Evolutionary conservation across 2,797 vertebrate genomes (phyloP).

Genomic region (Hemibagrus guttatus): DNA sequence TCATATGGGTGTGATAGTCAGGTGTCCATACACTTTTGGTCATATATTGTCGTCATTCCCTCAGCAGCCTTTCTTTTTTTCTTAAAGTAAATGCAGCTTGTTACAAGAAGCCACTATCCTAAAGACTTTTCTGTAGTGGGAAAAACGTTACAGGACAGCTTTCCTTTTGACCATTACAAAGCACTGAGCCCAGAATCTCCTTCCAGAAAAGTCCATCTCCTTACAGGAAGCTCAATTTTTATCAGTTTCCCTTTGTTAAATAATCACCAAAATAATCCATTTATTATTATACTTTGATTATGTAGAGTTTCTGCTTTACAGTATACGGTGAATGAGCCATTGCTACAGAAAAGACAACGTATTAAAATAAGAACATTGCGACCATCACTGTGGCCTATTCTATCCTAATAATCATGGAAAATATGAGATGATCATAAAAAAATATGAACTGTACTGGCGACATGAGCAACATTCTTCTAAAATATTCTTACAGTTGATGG

Average conservation of each 20-base stretch:
- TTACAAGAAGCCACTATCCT: background rate
- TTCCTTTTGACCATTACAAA: background rate
- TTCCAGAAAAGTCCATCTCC: background rate
- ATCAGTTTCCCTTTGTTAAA: background rate
- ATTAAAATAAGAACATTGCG: background rate
- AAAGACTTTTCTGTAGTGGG: background rate
- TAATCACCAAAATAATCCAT: background rate
- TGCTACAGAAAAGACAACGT: background rate
- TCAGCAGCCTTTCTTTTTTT: background rate
- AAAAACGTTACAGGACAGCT: background rate
- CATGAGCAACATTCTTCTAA: background rate
- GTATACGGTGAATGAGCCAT: background rate
- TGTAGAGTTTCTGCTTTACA: background rate
- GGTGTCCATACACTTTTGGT: background rate
- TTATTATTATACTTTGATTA: background rate
- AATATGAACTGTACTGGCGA: background rate
- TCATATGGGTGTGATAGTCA: background rate
- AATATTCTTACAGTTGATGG: background rate
- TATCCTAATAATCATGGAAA: background rate
- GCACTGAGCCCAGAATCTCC: background rate
- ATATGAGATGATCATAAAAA: too few species aligned
- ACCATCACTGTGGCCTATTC: background rate
- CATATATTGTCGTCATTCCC: background rate
- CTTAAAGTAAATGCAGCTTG: background rate
- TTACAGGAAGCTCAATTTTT: background rate